A percentile compares a stretch with the other conserved stretches of the same genome.
Evolutionary conservation across 2,888 invertebrate species (phyloP).

Genomic region (Lottia scabra): DNA sequence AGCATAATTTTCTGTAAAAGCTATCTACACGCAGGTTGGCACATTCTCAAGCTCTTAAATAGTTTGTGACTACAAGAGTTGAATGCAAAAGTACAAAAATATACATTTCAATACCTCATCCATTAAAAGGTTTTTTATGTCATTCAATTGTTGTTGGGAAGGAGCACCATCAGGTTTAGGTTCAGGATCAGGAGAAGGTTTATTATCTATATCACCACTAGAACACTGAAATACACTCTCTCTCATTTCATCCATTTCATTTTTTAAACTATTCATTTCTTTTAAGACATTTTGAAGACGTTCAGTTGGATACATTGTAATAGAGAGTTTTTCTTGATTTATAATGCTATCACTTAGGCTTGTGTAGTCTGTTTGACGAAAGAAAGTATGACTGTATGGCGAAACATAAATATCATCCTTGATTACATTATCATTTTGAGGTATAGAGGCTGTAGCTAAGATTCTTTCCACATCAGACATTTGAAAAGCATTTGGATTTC

Average conservation of each 20-base stretch:
- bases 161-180: neutral
- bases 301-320: neutral
- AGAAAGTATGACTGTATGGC: neutral
- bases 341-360: neutral
- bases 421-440: neutral
- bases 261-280: too few species aligned
- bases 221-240: neutral
- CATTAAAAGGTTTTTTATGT: neutral
- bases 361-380: neutral
- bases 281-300: neutral
- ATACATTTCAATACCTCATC: neutral
- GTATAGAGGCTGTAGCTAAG: neutral
- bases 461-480: neutral
- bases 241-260: too few species aligned
- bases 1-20: neutral
- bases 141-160: neutral
- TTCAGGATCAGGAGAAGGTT: too few species aligned
- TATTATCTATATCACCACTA: neutral
- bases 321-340: neutral
- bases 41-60: too few species aligned
- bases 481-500: neutral
- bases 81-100: too few species aligned
- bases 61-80: too few species aligned
- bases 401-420: neutral
- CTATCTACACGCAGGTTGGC: neutral